Base-by-base conservation (phyloP, 2,113 vertebrate species). In the Malurus cyaneus region DNA sequence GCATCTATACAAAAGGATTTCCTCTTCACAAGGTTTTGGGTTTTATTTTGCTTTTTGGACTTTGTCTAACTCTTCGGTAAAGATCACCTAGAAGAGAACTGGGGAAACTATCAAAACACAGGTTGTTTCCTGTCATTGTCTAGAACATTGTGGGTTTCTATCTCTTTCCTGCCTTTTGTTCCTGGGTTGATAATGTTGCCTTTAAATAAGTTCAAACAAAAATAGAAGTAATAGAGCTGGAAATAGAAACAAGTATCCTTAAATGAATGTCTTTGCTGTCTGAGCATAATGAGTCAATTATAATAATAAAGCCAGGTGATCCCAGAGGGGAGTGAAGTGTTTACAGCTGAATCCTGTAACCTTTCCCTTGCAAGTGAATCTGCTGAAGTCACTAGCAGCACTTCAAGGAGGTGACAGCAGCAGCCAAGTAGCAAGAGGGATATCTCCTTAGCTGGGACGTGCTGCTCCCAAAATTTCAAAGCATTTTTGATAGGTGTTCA, bases 141-240 rank as follows among this genome's bases (percentile, higher is more conserved):
- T 42, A 8, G 66, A 77, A 71, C 71, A 83, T 29, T 94, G 93
- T 83, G 87, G 81, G 77, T 87, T 94, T 94, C 88, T 71, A 88
- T 86, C 71, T 93, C 94, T 95, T 95, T 97, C 96, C 96, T 97
- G 95, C 24, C 79, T 66, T 93, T 97, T 95, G 92, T 96, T 94
- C 86, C 79, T 86, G 81, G 62, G 26, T 80, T 59, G 86, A 83
- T 88, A 77, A 80, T 88, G 71, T 77, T 89, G 66, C 47, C 79
- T 96, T 95, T 92, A 94, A 92, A 94, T 91, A 91, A 95, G 50
- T 72, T 80, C 39, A 95, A 95, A 95, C 66, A 95, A 95, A 95
- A 97, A 94, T 95, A 95, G 92, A 52, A 82, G 87, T 77, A 67
- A 89, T 39, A 85, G 74, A 85, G 18, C 59, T 97, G 84, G 66